These are phyloP conservation scores for Myotis planiceps DNA, from an alignment of 2,797 vertebrate genomes.

Conservation along the genomic window DNA sequence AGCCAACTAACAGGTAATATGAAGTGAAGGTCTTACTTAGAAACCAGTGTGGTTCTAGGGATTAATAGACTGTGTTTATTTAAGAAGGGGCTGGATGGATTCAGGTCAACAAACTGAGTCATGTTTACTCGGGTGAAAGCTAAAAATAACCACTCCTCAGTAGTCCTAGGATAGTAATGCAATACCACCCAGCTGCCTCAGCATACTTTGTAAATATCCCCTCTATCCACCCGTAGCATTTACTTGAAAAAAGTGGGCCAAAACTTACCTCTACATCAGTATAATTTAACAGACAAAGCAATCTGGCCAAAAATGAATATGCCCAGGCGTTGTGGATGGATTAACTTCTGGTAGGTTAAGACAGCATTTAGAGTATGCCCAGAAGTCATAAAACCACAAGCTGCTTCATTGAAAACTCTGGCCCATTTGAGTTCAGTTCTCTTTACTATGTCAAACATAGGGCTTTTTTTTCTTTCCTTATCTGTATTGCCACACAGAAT, in stretches of 20 bases:
- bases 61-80: slow-evolving; percentile 53
- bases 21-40: neutral
- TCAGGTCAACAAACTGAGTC: slow-evolving; percentile 60
- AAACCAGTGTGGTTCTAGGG: neutral
- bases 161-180: slow-evolving; percentile 18
- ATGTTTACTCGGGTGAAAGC: slow-evolving; percentile 74
- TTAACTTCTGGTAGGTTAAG: neutral
- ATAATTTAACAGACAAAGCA: neutral
- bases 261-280: neutral
- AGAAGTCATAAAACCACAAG: neutral
- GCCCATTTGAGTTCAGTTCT: neutral
- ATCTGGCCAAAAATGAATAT: neutral
- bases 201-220: neutral
- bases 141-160: slow-evolving; percentile 54
- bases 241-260: neutral
- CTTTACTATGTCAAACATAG: neutral
- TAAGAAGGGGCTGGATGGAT: slow-evolving; percentile 45
- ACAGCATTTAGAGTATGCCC: neutral
- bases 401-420: neutral
- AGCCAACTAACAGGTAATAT: neutral
- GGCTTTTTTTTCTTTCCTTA: neutral
- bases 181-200: neutral
- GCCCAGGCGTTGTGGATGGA: neutral
- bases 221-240: neutral
- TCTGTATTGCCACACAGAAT: neutral